Evolutionary conservation across 1,140 invertebrate genomes (phyloP).

Genomic region (Brachionus plicatilis): DNA sequence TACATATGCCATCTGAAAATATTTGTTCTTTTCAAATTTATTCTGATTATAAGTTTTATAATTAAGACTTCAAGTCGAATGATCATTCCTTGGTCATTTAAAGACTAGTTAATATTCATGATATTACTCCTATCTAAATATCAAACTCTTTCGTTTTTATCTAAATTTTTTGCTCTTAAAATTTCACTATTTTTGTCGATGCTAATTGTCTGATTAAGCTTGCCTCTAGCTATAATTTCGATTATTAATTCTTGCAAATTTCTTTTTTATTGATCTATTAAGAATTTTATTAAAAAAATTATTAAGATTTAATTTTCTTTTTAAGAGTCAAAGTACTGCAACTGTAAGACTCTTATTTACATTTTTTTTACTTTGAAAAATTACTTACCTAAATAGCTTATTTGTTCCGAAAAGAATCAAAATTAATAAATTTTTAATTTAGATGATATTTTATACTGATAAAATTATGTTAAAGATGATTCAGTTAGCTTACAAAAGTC

Average conservation of each 20-base stretch:
- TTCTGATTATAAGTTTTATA: too few relatives aligned
- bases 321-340: background rate
- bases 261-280: background rate
- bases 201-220: background rate
- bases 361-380: too few relatives aligned
- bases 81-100: background rate
- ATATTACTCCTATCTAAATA: too few relatives aligned
- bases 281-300: background rate
- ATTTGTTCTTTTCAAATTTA: too few relatives aligned
- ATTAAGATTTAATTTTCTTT: background rate
- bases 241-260: background rate
- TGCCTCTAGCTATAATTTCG: background rate
- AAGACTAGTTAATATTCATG: background rate
- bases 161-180: background rate
- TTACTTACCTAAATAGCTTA: background rate
- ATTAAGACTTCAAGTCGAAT: too few relatives aligned
- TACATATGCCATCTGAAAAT: too few relatives aligned
- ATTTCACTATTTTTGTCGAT: background rate
- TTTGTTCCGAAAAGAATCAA: background rate
- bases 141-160: too few relatives aligned
- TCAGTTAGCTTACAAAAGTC: background rate
- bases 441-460: background rate
- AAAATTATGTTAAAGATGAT: background rate
- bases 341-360: too few relatives aligned
- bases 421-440: background rate